Conservation (phyloP, 2,113 vertebrate species). For the Stercorarius parasiticus region DNA sequence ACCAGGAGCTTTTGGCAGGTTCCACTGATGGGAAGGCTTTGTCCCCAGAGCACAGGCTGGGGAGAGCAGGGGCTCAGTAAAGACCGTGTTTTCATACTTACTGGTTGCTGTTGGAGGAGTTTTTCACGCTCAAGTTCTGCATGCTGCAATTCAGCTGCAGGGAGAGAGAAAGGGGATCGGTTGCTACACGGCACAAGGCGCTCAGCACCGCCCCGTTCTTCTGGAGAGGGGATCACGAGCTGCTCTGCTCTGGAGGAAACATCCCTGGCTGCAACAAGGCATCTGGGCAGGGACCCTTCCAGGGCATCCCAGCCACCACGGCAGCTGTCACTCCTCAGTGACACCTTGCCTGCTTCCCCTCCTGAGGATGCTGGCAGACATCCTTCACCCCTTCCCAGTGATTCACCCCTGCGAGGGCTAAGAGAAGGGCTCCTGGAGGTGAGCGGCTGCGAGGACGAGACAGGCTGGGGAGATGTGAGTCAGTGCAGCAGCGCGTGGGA, state of each 20-base stretch:
- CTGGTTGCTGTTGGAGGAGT: constrained; percentile 70
- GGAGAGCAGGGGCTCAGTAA: neutral
- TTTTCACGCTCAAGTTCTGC: constrained; percentile 78
- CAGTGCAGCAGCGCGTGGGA: neutral
- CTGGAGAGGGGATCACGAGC: neutral
- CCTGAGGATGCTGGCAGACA: neutral
- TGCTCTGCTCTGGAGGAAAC: neutral
- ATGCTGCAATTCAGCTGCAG: constrained; percentile 79
- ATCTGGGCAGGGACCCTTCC: neutral
- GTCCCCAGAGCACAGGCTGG: neutral
- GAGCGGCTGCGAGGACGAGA: neutral
- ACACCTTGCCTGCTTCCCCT: neutral
- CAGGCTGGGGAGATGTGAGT: neutral
- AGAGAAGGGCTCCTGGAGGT: neutral
- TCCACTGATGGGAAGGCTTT: neutral
- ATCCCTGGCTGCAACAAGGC: neutral
- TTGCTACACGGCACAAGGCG: accelerated
- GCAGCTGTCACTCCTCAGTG: neutral
- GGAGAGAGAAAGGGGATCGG: neutral
- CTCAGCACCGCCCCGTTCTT: neutral
- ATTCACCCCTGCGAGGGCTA: neutral
- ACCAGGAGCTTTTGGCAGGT: neutral
- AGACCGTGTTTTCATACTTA: constrained; percentile 70
- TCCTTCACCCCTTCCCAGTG: neutral
- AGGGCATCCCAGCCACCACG: neutral